Base-by-base conservation (phyloP, 2,113 vertebrate genomes). In the Prunella himalayana region DNA sequence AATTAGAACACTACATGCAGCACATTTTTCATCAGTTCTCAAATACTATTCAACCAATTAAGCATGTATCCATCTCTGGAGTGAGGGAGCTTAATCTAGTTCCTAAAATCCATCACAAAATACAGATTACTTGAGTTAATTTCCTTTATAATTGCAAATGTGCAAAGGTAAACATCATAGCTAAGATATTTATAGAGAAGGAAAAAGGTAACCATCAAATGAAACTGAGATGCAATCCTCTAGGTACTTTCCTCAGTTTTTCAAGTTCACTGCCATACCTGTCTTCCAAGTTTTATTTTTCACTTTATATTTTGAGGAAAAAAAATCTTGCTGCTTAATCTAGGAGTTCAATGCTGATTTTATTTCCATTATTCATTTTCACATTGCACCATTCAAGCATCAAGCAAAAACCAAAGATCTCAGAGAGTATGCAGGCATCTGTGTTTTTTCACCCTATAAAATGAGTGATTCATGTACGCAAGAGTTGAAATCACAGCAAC, bases 361-460 rank as follows among this genome's bases (percentile, higher is more conserved):
- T 41, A 82, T 86, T 60, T 77, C 45, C 44, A 10, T 89, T 76
- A 91, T 84, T 96, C 78, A 91, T 91, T 85, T 93, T 82, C 77
- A 66, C 54, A 45, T 83, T 94, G 66, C 11, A 31, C 80, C 54
- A 96, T 92, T 86, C 88, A 88, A 65, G 54, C 68, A 81, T 78
- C 10, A 13, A 47, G 37, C 64, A 18, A 86, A 86, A 93, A 45
- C 71, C 76, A 92, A 56, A 66, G 3, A 71, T 49, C 33, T 68
- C 18, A 9, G 71, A 70, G 45, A 78, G 33, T 44, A 53, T 54
- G 59, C 9, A 75, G 63, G 21, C 11, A 20, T 85, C 68, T 93
- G 65, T 88, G 63, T 60, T 82, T 90, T 88, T 91, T 95, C 70
- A 61, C 39, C 56, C 39, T 78, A 54, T 11, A 6, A 54, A 75